Percentiles rank a stretch among this genome's conserved stretches.
Evolutionary conservation across 2,888 invertebrate genomes (phyloP).

Genomic region (Ischnus inquisitorius): DNA sequence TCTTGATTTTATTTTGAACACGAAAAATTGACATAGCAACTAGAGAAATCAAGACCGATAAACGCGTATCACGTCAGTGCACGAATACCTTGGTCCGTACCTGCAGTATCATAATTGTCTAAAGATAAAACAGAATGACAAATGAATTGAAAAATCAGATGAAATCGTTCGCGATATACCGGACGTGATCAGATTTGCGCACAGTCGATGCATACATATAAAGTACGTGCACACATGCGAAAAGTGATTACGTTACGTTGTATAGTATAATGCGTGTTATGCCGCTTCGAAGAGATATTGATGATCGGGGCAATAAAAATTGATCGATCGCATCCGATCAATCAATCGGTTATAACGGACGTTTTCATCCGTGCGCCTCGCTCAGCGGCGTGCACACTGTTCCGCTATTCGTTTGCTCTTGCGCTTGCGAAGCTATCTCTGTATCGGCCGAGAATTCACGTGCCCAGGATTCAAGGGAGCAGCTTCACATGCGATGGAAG

Average conservation of each 20-base stretch:
- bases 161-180: not conserved
- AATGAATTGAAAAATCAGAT: slow-evolving; percentile 30
- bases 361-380: slow-evolving; percentile 39
- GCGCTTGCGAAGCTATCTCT: slow-evolving; percentile 1
- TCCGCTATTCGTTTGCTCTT: not conserved
- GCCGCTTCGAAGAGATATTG: slow-evolving; percentile 26
- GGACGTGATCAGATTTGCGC: not conserved
- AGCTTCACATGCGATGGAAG: not conserved
- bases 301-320: slow-evolving; percentile 54
- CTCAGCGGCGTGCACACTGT: not conserved
- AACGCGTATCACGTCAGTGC: not conserved
- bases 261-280: slow-evolving; percentile 13
- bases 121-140: not conserved
- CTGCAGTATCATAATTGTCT: not conserved
- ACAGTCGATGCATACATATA: not conserved
- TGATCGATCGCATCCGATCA: slow-evolving; percentile 55
- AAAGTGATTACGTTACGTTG: slow-evolving; percentile 27
- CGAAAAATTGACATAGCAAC: not conserved
- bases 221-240: too few species aligned
- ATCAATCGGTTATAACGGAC: slow-evolving; percentile 52
- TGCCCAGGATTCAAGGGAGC: not conserved
- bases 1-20: not conserved
- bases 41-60: not conserved
- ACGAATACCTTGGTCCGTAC: not conserved
- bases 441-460: slow-evolving; percentile 11